phyloP scores from a whole-genome alignment of 2,113 vertebrate genomes.

The Oncorhynchus clarkii region DNA sequence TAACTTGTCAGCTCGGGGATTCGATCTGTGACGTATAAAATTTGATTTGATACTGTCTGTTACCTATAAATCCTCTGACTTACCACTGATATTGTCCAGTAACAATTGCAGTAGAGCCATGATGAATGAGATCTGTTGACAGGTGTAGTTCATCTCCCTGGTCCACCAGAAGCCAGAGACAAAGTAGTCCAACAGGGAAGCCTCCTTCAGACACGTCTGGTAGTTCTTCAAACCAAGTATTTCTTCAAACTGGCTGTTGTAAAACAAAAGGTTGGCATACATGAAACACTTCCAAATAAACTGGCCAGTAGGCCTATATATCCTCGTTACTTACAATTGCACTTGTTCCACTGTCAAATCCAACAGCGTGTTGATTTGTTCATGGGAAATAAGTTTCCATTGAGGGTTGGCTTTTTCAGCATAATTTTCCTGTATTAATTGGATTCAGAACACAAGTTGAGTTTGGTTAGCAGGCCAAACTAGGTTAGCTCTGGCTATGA shows the following conservation, averaged over 20 bases:
- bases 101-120: constrained; percentile 79
- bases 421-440: constrained; percentile 7
- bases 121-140: constrained; percentile 75
- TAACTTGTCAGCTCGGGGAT: too few relatives aligned
- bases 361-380: constrained; percentile 69
- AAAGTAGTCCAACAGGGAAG: constrained; percentile 81
- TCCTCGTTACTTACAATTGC: constrained; percentile 73
- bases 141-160: constrained; percentile 74
- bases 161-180: constrained; percentile 84
- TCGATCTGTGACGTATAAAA: too few relatives aligned
- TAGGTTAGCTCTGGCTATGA: background rate
- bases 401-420: constrained; percentile 22
- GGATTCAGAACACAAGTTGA: background rate
- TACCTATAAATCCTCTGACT: background rate
- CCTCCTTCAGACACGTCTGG: constrained; percentile 77
- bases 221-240: constrained; percentile 71
- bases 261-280: constrained; percentile 2
- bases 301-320: too few relatives aligned
- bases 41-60: background rate
- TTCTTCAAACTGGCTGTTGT: constrained; percentile 72
- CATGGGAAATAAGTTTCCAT: constrained; percentile 60
- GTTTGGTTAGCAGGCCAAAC: background rate
- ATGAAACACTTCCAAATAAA: background rate
- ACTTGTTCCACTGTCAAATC: constrained; percentile 62
- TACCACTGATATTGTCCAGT: constrained; percentile 76